phyloP scores from a whole-genome alignment of 2,113 vertebrate species.

The Phylloscopus trochiloides region DNA sequence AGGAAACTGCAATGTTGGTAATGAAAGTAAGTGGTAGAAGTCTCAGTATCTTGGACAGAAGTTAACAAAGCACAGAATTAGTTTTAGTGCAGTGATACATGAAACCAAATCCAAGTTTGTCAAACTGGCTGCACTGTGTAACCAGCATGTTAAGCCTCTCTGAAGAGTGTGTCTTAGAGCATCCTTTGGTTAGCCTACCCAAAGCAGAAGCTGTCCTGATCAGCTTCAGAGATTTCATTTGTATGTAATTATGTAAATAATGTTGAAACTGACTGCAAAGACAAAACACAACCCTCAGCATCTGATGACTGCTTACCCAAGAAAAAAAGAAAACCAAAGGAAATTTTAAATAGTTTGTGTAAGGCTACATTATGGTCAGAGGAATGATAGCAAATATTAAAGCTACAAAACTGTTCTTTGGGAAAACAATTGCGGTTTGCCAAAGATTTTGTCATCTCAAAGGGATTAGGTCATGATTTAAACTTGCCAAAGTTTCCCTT shows the following conservation, averaged over 20 bases:
- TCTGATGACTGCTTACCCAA: not conserved
- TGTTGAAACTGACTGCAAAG: not conserved
- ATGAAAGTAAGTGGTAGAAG: not conserved
- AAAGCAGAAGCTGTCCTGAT: not conserved
- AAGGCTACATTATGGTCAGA: not conserved
- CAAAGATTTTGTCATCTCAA: not conserved
- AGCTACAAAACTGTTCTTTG: not conserved
- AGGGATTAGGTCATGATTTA: not conserved
- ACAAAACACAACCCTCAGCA: not conserved
- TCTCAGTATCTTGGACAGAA: not conserved
- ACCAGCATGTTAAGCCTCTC: not conserved
- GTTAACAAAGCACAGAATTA: not conserved
- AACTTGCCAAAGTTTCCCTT: conserved; percentile 44
- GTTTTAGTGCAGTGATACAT: not conserved
- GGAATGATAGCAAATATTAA: not conserved
- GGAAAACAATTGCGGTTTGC: not conserved
- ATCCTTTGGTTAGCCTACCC: not conserved
- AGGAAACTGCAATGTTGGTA: not conserved
- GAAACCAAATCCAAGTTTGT: not conserved
- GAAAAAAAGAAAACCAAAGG: not conserved
- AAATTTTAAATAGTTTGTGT: not conserved
- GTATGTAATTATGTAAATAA: not conserved
- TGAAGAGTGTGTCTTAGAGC: not conserved
- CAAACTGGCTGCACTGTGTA: not conserved
- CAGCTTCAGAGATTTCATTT: not conserved